Evolutionary conservation across 1,140 invertebrate species (phyloP).

Genomic region (Caenorhabditis briggsae): DNA sequence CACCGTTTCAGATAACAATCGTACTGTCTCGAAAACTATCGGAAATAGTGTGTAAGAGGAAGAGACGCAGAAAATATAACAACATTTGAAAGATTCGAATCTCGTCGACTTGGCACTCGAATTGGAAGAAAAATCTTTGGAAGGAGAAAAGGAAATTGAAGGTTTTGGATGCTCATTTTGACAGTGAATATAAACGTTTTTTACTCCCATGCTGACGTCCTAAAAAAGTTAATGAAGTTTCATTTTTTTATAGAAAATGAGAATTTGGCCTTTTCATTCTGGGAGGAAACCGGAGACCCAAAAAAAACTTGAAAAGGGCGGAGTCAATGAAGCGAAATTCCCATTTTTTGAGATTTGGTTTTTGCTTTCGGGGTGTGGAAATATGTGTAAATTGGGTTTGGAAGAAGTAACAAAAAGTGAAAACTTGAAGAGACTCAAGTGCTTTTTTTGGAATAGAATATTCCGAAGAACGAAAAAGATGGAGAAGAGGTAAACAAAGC

Average conservation of each 20-base stretch:
- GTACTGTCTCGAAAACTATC: constrained; percentile 24
- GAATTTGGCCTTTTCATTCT: neutral
- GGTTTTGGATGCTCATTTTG: neutral
- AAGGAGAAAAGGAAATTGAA: constrained; percentile 9
- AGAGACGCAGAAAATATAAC: constrained; percentile 29
- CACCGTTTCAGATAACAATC: constrained; percentile 55
- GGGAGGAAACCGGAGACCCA: neutral
- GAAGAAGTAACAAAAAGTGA: constrained; percentile 45
- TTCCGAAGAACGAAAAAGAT: neutral
- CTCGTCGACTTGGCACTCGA: neutral
- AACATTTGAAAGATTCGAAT: constrained; percentile 28
- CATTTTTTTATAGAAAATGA: neutral
- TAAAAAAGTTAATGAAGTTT: constrained; percentile 15
- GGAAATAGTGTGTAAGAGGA: constrained; percentile 27
- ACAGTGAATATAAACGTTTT: neutral
- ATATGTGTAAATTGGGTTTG: constrained; percentile 40
- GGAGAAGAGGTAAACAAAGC: constrained; percentile 22
- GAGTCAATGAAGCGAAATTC: neutral
- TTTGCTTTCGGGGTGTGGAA: neutral
- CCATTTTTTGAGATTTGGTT: constrained; percentile 35
- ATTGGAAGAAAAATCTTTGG: neutral
- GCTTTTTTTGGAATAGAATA: constrained; percentile 34
- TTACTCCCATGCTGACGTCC: neutral
- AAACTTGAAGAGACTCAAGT: constrained; percentile 40
- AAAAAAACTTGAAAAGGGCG: neutral